phyloP scores from a whole-genome alignment of 2,888 invertebrate species.

The Drosophila infuscata region DNA sequence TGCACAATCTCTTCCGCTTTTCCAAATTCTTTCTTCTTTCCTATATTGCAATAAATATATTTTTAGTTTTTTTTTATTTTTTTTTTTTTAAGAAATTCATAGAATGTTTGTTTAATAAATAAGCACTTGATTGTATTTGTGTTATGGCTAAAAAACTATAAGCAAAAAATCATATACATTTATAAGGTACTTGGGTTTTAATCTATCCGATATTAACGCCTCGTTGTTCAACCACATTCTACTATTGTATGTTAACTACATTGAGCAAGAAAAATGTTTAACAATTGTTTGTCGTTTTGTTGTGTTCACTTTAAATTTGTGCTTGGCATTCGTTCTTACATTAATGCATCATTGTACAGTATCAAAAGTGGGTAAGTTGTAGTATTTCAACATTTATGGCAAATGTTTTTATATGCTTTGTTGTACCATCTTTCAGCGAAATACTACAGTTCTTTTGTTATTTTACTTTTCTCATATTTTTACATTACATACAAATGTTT shows the following conservation, averaged over 20 bases:
- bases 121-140: conserved; percentile 48
- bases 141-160: conserved; percentile 56
- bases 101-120: conserved; percentile 55
- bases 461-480: conserved; percentile 29
- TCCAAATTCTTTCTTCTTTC: background rate
- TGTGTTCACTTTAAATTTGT: conserved; percentile 55
- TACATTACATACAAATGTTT: conserved; percentile 56
- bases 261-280: conserved; percentile 63
- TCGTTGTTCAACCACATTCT: conserved; percentile 31
- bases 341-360: conserved; percentile 59
- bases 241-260: conserved; percentile 63
- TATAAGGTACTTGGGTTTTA: conserved; percentile 80
- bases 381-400: conserved; percentile 41
- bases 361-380: conserved; percentile 50
- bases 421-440: conserved; percentile 59
- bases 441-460: conserved; percentile 63
- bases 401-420: conserved; percentile 30
- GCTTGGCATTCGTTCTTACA: conserved; percentile 61
- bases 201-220: conserved; percentile 57
- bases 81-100: conserved; percentile 26
- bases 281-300: conserved; percentile 57
- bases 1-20: conserved; percentile 1
- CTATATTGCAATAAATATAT: conserved; percentile 51
- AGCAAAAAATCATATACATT: conserved; percentile 71
- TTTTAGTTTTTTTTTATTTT: background rate